Evolutionary conservation across 2,888 invertebrate genomes (phyloP).

Genomic region (Neria commutata): DNA sequence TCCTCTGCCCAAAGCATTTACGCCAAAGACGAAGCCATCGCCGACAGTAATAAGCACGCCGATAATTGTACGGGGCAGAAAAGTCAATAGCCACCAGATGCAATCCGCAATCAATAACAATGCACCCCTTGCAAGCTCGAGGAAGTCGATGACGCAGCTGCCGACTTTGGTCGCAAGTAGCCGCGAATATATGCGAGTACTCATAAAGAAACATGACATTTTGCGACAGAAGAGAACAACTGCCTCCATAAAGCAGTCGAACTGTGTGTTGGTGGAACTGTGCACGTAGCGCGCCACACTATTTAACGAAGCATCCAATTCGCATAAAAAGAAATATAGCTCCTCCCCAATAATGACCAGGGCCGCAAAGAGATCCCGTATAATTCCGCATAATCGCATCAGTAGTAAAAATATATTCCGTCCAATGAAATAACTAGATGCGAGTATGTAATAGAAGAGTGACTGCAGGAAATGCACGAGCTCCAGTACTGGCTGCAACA

Average conservation of each 20-base stretch:
- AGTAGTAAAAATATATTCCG: slow-evolving; percentile 30
- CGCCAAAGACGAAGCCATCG: slow-evolving; percentile 30
- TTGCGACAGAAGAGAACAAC: slow-evolving; percentile 26
- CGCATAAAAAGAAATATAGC: slow-evolving; percentile 33
- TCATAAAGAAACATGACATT: slow-evolving; percentile 31
- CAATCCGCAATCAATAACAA: slow-evolving; percentile 26
- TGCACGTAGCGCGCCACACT: slow-evolving; percentile 28
- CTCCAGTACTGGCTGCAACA: slow-evolving; percentile 23
- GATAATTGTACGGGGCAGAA: slow-evolving; percentile 24
- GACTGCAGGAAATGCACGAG: slow-evolving; percentile 24
- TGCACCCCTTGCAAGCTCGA: slow-evolving; percentile 15
- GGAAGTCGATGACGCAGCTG: slow-evolving; percentile 15
- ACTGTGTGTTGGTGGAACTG: slow-evolving; percentile 31
- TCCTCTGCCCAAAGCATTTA: slow-evolving; percentile 17
- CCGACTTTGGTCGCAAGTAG: slow-evolving; percentile 31
- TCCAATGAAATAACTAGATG: slow-evolving; percentile 35
- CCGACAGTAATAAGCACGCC: slow-evolving; percentile 24
- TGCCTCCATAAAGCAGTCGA: slow-evolving; percentile 30
- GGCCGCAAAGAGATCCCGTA: slow-evolving; percentile 23
- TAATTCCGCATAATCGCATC: slow-evolving; percentile 23
- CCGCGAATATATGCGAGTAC: slow-evolving; percentile 33
- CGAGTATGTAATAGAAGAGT: slow-evolving; percentile 16
- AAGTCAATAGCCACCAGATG: slow-evolving; percentile 24
- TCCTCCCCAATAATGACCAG: slow-evolving; percentile 35
- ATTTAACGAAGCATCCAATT: slow-evolving; percentile 28